Conservation (phyloP, 2,888 invertebrate species). For the Sphaeridia pumilis region DNA sequence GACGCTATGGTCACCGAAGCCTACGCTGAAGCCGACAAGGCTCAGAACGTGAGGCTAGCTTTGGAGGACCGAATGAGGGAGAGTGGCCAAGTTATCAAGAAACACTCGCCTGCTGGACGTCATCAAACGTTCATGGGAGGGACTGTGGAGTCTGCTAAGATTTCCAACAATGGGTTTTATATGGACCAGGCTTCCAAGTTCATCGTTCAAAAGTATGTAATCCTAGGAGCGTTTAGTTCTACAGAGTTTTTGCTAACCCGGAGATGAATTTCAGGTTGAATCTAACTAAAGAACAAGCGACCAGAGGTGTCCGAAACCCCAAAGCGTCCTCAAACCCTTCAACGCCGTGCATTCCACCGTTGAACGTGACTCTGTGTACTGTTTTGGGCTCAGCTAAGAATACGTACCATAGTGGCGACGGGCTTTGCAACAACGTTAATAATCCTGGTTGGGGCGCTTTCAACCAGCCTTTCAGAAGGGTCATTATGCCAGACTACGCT, state of each 20-base stretch:
- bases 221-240: constrained; percentile 29
- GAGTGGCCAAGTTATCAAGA: background rate
- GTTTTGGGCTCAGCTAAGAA: background rate
- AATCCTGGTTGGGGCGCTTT: constrained; percentile 46
- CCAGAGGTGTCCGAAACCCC: background rate
- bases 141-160: constrained; percentile 47
- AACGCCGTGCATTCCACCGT: constrained; percentile 5
- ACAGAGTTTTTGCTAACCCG: background rate
- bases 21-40: background rate
- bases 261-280: constrained; percentile 15
- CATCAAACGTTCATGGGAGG: constrained; percentile 42
- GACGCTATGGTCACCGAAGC: background rate
- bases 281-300: constrained; percentile 7
- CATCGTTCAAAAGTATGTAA: constrained; percentile 46
- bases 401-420: constrained; percentile 51
- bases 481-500: constrained; percentile 44
- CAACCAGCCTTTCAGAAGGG: constrained; percentile 42
- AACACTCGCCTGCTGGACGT: constrained; percentile 1
- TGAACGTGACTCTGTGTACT: background rate
- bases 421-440: constrained; percentile 47
- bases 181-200: constrained; percentile 56
- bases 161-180: constrained; percentile 55
- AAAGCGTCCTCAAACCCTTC: background rate
- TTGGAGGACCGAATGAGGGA: constrained; percentile 3
- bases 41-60: background rate